Conservation (phyloP, 2,888 invertebrate genomes). For the Chorisops tibialis region DNA sequence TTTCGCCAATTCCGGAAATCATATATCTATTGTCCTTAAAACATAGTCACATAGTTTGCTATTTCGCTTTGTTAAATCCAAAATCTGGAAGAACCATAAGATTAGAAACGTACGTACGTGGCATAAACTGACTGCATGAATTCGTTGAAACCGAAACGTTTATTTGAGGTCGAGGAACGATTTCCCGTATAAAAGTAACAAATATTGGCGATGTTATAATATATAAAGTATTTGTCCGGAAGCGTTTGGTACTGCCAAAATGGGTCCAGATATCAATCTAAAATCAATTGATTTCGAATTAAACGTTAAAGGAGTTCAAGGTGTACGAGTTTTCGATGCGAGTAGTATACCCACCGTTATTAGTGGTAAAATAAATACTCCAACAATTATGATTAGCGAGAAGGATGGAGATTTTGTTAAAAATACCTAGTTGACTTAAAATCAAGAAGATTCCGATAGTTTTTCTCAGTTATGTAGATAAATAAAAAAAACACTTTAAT, state of each 20-base stretch:
- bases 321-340: conserved; percentile 56
- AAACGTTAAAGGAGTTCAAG: conserved; percentile 54
- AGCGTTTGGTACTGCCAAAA: conserved; percentile 65
- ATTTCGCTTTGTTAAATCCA: conserved; percentile 52
- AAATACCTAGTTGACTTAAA: no score
- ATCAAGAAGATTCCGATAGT: no score
- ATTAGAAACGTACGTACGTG: conserved; percentile 53
- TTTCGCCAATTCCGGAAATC: neutral
- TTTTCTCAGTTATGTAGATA: no score
- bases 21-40: neutral
- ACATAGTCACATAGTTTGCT: neutral
- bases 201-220: conserved; percentile 68
- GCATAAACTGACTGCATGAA: conserved; percentile 47
- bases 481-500: no score
- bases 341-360: no score
- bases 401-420: conserved; percentile 59
- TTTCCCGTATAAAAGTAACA: conserved; percentile 46
- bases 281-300: conserved; percentile 62
- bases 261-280: conserved; percentile 61
- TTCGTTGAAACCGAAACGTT: conserved; percentile 52
- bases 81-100: conserved; percentile 57
- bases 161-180: conserved; percentile 51
- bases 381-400: conserved; percentile 59
- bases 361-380: conserved; percentile 57
- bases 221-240: conserved; percentile 58